Conservation (phyloP, 2,797 vertebrate genomes). For the Rhynchotus rufescens region DNA sequence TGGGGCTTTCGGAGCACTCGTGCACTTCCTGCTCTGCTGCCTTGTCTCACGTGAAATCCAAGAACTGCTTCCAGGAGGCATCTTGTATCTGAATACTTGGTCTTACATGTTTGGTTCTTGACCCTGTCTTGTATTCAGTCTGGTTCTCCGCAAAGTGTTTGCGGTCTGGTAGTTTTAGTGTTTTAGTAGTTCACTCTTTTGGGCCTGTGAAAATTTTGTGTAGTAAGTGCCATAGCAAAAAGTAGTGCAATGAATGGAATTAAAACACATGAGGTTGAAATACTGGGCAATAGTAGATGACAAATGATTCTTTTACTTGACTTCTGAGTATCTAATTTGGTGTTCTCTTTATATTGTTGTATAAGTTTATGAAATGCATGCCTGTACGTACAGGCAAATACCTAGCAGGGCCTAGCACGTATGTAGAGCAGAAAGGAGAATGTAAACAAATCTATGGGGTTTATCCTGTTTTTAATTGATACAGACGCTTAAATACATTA, state of each 20-base stretch:
- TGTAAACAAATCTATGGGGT: background rate
- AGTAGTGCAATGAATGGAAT: conserved; percentile 17
- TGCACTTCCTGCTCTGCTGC: background rate
- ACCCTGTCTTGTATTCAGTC: conserved; percentile 65
- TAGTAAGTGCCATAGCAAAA: background rate
- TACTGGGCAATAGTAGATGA: background rate
- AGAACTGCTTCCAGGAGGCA: background rate
- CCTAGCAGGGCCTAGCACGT: background rate
- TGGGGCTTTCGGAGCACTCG: rapidly evolving
- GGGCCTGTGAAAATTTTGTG: background rate
- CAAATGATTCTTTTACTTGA: background rate
- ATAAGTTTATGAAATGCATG: background rate
- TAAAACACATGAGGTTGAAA: background rate
- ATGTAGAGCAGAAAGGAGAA: background rate
- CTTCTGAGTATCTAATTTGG: background rate
- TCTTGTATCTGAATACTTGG: background rate
- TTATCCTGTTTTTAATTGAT: background rate
- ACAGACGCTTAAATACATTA: background rate
- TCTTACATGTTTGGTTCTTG: conserved; percentile 56
- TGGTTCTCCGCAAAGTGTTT: background rate
- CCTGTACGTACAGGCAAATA: background rate
- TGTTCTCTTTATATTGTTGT: too few species aligned
- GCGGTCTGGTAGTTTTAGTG: background rate
- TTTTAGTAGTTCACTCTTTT: background rate
- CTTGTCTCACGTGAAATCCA: background rate